A percentile compares a stretch with the other conserved stretches of the same genome.
Evolutionary conservation across 2,113 vertebrate species (phyloP).

Genomic region (Chiloscyllium plagiosum): DNA sequence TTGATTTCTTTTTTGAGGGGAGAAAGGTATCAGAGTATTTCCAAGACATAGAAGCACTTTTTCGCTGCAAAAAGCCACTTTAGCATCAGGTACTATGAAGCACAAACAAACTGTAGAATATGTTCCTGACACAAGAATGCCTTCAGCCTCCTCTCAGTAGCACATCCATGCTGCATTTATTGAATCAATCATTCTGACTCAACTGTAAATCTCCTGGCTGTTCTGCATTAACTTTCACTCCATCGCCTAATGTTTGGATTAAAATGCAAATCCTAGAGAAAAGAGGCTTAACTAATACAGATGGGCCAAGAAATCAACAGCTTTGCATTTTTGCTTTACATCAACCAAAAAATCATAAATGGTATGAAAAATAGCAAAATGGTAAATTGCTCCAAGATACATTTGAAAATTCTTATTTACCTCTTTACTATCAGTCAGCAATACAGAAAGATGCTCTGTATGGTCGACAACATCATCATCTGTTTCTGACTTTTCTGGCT

Average conservation of each 20-base stretch:
- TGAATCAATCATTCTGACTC: background rate
- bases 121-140: background rate
- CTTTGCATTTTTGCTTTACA: background rate
- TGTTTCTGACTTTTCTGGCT: conserved; percentile 68
- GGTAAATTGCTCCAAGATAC: background rate
- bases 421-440: conserved; percentile 64
- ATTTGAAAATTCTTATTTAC: conserved; percentile 44
- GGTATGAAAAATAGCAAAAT: background rate
- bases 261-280: background rate
- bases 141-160: background rate
- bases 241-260: background rate
- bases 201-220: background rate
- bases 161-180: background rate
- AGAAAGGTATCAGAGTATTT: background rate
- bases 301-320: background rate
- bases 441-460: conserved; percentile 48
- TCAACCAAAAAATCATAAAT: background rate
- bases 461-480: conserved; percentile 57
- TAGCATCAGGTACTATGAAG: background rate
- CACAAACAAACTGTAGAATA: background rate
- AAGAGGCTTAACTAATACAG: background rate
- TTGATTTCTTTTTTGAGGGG: background rate
- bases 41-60: background rate
- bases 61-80: background rate
- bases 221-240: background rate